These are phyloP conservation scores for Cololabis saira DNA, from an alignment of 2,113 vertebrate species.

Conservation along the genomic window DNA sequence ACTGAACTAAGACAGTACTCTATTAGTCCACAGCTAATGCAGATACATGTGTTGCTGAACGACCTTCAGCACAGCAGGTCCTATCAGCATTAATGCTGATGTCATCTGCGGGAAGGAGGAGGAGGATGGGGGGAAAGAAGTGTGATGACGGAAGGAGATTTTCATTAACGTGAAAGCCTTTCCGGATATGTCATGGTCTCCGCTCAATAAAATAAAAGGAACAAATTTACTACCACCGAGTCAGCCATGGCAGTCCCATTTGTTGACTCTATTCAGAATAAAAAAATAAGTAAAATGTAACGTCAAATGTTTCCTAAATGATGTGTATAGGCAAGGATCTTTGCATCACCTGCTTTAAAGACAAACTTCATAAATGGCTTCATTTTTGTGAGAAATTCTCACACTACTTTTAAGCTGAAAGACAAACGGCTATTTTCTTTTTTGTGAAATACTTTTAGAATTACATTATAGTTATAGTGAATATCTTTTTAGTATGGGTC, in stretches of 20 bases:
- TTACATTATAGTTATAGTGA: no score
- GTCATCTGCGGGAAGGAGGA: constrained; percentile 34
- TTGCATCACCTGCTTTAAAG: no score
- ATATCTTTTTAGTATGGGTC: no score
- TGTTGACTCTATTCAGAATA: no score
- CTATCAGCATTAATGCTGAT: constrained; percentile 18
- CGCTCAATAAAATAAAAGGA: constrained; percentile 38
- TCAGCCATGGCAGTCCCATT: no score
- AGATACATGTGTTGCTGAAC: constrained; percentile 12
- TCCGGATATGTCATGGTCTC: constrained; percentile 18
- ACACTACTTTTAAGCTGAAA: background rate
- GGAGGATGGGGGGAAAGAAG: background rate
- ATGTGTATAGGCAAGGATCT: no score
- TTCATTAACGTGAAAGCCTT: constrained; percentile 55
- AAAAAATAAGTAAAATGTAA: no score
- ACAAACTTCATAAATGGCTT: no score
- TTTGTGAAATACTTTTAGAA: no score
- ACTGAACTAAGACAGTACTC: constrained; percentile 1
- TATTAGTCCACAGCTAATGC: constrained; percentile 1
- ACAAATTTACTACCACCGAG: background rate
- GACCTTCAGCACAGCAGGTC: constrained; percentile 26
- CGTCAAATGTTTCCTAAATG: no score
- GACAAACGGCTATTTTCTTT: background rate
- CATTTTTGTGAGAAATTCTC: background rate
- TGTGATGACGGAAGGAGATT: constrained; percentile 3